Evolutionary conservation across 2,113 vertebrate species (phyloP), one percentile per base, ranked within the genome.

Genomic region (Zosterops borbonicus): DNA sequence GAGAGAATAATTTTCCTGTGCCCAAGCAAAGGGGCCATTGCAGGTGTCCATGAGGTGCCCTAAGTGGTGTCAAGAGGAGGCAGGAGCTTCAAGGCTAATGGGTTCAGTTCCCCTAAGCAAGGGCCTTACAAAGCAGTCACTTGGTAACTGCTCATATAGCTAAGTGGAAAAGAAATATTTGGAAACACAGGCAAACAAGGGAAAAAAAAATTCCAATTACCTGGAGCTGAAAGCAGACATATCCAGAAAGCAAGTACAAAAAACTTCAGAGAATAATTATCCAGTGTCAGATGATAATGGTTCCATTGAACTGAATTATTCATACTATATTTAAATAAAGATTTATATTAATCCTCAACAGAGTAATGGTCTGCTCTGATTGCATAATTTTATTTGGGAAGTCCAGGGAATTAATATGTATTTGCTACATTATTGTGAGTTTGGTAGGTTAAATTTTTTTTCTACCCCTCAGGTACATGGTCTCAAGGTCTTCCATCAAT

Each of bases 1-100:
- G n/a, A 18, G 8, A 0, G 0, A 33, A 13, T 64, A 37, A 33
- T 9, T 11, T 59, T 4, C 22, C 24, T 3, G 1, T 2, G 3
- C 11, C 44, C 5, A 2, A 24, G 33, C 0, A 3, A 89, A 76
- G 11, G 23, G 22, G 25, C 8, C 9, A 37, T 11, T 7, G 8
- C 19, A 11, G 12, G 20, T 1, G 16, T 20, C 15, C 3, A 3
- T 0, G 1, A 56, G 33, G 1, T 6, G 9, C 35, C 58, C 39
- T 29, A 37, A 33, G 42, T 2, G 4, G 25, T 37, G 37, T 9
- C 3, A 7, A 14, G 49, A 14, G 6, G 3, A 49, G 20, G 18
- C 1, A 3, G 24, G 9, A 88, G 6, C 2, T 20, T 7, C 20
- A 11, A 0, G 0, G 4, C 14, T 63, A 35, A 20, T 24, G 33